These are phyloP conservation scores for Drosophila mayri DNA, from an alignment of 1,140 invertebrate species.

Conservation along the genomic window DNA sequence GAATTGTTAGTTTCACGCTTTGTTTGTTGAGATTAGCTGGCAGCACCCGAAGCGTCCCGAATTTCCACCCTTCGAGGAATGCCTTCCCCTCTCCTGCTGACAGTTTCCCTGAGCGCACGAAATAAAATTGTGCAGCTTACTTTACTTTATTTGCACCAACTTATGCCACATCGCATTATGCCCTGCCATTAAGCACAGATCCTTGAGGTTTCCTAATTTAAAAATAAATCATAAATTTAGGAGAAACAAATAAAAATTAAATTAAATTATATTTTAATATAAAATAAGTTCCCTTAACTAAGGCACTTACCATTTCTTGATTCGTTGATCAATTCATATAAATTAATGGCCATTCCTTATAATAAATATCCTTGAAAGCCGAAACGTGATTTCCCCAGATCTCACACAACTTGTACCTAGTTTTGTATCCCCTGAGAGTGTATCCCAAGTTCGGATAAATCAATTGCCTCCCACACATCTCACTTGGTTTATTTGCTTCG, in stretches of 20 bases:
- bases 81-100: slow-evolving; percentile 7
- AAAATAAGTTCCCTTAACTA: not conserved
- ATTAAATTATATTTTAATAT: too few species aligned
- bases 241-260: not conserved
- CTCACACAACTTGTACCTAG: not conserved
- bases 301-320: too few species aligned
- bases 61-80: not conserved
- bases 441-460: slow-evolving; percentile 44
- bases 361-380: slow-evolving; percentile 6
- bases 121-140: slow-evolving; percentile 76
- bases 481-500: slow-evolving; percentile 65
- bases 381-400: slow-evolving; percentile 1
- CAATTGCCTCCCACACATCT: slow-evolving; percentile 28
- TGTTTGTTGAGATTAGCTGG: slow-evolving; percentile 82
- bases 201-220: not conserved
- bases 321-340: slow-evolving; percentile 1
- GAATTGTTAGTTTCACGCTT: slow-evolving; percentile 84
- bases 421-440: slow-evolving; percentile 19
- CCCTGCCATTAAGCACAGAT: slow-evolving; percentile 1
- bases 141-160: slow-evolving; percentile 70
- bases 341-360: slow-evolving; percentile 1
- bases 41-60: slow-evolving; percentile 34
- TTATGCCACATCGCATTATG: slow-evolving; percentile 54
- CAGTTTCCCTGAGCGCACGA: slow-evolving; percentile 45
- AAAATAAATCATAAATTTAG: not conserved